phyloP scores from a whole-genome alignment of 1,140 invertebrate species.

The Bombus terrestris region DNA sequence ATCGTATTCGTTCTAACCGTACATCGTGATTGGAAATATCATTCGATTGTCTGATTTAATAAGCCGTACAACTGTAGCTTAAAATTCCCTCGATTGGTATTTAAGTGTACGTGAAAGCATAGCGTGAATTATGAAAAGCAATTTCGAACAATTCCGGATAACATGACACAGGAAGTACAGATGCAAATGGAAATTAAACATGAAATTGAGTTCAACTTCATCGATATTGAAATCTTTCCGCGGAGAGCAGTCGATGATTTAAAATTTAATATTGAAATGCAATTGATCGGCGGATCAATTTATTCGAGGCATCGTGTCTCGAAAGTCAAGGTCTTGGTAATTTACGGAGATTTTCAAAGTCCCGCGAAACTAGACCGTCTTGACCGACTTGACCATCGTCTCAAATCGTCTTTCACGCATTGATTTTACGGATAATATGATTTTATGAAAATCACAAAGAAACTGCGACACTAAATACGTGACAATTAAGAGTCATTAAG shows the following conservation, averaged over 20 bases:
- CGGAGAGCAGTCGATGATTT: background rate
- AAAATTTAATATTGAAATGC: constrained; percentile 6
- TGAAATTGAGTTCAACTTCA: constrained; percentile 45
- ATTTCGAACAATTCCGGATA: background rate
- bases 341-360: background rate
- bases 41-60: background rate
- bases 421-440: background rate
- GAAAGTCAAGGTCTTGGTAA: background rate
- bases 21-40: background rate
- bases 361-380: background rate
- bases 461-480: no score
- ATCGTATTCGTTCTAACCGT: background rate
- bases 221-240: constrained; percentile 9
- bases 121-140: no score
- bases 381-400: background rate
- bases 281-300: background rate
- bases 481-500: no score
- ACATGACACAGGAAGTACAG: background rate
- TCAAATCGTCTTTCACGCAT: background rate
- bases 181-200: background rate
- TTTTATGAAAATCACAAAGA: constrained; percentile 24
- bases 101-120: background rate
- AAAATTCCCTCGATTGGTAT: background rate
- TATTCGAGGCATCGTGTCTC: background rate
- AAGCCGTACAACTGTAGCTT: background rate